phyloP scores from a whole-genome alignment of 1,140 invertebrate genomes.

The Amphibalanus amphitrite region DNA sequence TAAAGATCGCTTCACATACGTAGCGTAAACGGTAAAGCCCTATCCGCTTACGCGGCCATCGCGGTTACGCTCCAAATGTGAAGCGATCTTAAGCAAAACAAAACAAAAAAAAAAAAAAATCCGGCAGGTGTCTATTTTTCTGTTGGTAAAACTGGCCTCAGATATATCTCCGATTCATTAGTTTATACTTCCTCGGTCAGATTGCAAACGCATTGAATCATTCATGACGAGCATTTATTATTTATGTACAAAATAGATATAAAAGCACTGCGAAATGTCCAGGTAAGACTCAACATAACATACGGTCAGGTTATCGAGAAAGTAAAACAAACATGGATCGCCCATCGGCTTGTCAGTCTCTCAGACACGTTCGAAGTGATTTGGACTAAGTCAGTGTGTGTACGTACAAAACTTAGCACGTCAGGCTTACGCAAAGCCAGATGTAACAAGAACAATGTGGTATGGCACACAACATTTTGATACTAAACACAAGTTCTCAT shows the following conservation, averaged over 20 bases:
- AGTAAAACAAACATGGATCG: too few species aligned
- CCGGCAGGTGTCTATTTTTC: too few species aligned
- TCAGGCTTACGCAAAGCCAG: background rate
- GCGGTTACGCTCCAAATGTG: too few species aligned
- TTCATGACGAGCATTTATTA: conserved; percentile 1
- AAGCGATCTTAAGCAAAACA: too few species aligned
- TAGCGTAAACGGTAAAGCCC: too few species aligned
- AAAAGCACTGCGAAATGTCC: background rate
- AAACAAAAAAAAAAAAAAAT: too few species aligned
- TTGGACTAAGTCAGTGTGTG: background rate
- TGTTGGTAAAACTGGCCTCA: too few species aligned
- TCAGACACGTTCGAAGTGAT: background rate
- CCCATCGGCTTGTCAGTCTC: too few species aligned
- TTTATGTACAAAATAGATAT: conserved; percentile 2
- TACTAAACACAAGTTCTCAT: background rate
- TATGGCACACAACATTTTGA: background rate
- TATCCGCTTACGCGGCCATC: too few species aligned
- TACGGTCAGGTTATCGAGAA: background rate
- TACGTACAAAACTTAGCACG: background rate
- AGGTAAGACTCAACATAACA: background rate
- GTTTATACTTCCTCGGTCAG: too few species aligned
- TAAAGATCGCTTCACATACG: too few species aligned
- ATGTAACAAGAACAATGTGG: background rate
- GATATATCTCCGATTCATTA: too few species aligned
- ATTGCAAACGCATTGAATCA: background rate